Evolutionary conservation across 2,797 vertebrate genomes (phyloP).

Genomic region (Sorex maritimensis): DNA sequence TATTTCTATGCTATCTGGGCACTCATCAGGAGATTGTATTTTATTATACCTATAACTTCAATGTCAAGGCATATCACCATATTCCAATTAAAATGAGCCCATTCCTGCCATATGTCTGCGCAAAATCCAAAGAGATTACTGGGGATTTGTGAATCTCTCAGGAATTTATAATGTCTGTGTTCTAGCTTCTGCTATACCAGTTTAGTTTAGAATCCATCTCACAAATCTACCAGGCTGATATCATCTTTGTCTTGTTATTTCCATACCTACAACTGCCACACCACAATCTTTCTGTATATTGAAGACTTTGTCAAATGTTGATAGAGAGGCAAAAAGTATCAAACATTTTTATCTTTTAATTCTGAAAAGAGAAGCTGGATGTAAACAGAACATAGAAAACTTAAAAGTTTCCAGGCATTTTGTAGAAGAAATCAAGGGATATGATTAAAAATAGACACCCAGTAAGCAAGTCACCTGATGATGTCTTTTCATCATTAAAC

Average conservation of each 20-base stretch:
- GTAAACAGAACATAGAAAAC: background rate
- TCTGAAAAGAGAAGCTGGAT: slow-evolving; percentile 1
- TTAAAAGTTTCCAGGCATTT: no score
- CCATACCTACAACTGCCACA: background rate
- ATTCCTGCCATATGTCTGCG: background rate
- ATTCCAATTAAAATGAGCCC: background rate
- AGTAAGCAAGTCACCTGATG: background rate
- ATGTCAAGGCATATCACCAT: background rate
- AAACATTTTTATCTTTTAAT: slow-evolving; percentile 27
- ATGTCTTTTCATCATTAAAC: background rate
- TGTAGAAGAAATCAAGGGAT: background rate
- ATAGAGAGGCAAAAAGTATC: background rate
- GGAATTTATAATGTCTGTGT: background rate
- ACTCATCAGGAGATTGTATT: background rate
- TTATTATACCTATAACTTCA: background rate
- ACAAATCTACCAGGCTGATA: background rate
- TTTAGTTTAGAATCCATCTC: background rate
- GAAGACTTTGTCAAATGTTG: slow-evolving; percentile 20
- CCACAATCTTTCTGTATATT: background rate
- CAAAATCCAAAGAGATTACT: background rate
- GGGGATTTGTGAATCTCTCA: background rate
- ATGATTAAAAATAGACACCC: background rate
- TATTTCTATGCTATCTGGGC: background rate
- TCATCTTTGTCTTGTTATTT: background rate
- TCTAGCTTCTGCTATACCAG: background rate